These are phyloP conservation scores for Pomatorhinus ruficollis DNA, from an alignment of 2,113 vertebrate species.

Conservation along the genomic window DNA sequence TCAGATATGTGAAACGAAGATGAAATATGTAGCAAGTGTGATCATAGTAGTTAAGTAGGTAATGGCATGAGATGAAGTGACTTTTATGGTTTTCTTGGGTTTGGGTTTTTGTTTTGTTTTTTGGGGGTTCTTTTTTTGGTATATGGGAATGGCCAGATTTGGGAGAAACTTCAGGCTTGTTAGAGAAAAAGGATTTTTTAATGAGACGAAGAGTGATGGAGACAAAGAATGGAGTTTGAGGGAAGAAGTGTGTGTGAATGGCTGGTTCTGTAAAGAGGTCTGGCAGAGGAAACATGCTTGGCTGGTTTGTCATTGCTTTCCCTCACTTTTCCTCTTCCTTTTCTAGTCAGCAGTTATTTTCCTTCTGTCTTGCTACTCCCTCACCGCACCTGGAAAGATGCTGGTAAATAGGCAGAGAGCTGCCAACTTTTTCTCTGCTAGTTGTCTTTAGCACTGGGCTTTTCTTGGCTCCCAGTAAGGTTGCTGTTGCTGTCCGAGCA, in stretches of 20 bases:
- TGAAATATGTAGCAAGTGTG: not conserved
- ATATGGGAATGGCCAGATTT: not conserved
- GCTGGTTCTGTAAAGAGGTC: not conserved
- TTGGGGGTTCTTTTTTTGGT: not conserved
- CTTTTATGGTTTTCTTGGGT: not conserved
- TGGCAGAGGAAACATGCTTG: not conserved
- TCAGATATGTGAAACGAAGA: not conserved
- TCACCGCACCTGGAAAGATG: not conserved
- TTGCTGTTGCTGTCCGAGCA: not conserved
- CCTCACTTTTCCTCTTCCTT: not conserved
- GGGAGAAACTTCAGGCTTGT: not conserved
- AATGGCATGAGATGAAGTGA: not conserved
- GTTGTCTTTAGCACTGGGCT: not conserved
- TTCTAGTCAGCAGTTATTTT: not conserved
- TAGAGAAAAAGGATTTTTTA: not conserved
- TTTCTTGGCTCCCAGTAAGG: not conserved
- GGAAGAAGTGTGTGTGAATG: not conserved
- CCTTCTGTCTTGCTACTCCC: not conserved
- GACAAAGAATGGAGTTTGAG: not conserved
- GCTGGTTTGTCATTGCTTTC: not conserved
- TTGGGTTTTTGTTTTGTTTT: not conserved
- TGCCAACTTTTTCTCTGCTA: not conserved
- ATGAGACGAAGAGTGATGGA: not conserved
- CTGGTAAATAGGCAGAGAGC: not conserved
- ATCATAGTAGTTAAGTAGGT: not conserved